Conservation (phyloP, 2,888 invertebrate genomes). For the Amphipyra tragopoginis region DNA sequence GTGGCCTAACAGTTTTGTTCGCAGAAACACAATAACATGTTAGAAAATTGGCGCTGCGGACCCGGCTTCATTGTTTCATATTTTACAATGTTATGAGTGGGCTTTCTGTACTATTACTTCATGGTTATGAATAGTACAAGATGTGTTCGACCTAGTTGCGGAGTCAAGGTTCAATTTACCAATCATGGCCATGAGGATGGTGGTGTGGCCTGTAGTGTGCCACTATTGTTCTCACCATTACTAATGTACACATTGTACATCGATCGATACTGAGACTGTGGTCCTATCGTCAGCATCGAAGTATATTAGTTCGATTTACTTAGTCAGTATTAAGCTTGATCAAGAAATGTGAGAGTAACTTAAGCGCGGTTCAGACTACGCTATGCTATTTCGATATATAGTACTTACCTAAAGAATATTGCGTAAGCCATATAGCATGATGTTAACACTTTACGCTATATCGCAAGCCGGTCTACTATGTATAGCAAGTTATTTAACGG, state of each 20-base stretch:
- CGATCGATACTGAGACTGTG: slow-evolving; percentile 24
- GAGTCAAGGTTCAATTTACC: slow-evolving; percentile 57
- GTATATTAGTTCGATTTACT: not conserved
- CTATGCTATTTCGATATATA: too few species aligned
- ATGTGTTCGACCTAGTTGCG: slow-evolving; percentile 52
- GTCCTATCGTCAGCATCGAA: not conserved
- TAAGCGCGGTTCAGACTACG: too few species aligned
- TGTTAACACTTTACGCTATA: too few species aligned
- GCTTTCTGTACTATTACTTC: slow-evolving; percentile 29
- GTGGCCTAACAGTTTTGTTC: too few species aligned
- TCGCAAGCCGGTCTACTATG: too few species aligned
- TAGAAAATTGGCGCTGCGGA: too few species aligned
- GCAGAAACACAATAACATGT: too few species aligned
- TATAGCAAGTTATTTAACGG: too few species aligned
- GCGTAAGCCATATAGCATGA: too few species aligned
- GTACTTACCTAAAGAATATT: too few species aligned
- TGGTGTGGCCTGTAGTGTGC: slow-evolving; percentile 26
- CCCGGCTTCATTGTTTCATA: too few species aligned
- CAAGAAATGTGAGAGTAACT: not conserved
- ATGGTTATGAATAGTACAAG: slow-evolving; percentile 47
- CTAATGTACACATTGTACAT: slow-evolving; percentile 20
- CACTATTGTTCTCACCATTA: slow-evolving; percentile 44
- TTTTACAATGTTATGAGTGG: slow-evolving; percentile 31
- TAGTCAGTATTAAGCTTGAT: too few species aligned
- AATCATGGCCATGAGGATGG: slow-evolving; percentile 36